phyloP scores from a whole-genome alignment of 2,113 vertebrate species.

The Psilopogon haemacephalus region DNA sequence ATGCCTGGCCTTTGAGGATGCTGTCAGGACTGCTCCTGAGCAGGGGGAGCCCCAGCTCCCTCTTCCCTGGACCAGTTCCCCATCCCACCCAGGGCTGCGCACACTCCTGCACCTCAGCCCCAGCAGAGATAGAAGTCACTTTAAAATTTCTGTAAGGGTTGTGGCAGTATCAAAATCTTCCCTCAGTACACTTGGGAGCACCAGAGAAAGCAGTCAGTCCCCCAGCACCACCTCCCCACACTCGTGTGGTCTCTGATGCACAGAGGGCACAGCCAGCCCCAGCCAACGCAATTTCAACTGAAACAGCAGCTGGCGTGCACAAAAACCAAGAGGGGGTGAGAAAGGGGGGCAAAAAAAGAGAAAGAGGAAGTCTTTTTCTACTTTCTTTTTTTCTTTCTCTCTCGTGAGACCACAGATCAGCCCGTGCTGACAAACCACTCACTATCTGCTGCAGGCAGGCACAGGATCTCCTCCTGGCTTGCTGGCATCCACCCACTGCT shows the following conservation, averaged over 20 bases:
- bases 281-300: neutral
- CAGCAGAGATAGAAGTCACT: fast-evolving
- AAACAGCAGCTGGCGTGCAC: neutral
- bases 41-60: neutral
- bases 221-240: neutral
- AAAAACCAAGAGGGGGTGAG: neutral
- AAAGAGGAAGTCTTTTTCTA: neutral
- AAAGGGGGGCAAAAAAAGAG: neutral
- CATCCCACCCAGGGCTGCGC: fast-evolving
- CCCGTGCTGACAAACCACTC: neutral
- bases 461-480: neutral
- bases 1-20: neutral
- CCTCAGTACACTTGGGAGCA: neutral
- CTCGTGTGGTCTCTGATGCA: neutral
- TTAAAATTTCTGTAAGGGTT: neutral
- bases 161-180: neutral
- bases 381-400: neutral
- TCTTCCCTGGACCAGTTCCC: neutral
- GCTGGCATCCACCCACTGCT: fast-evolving
- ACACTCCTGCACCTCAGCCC: fast-evolving
- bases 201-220: neutral
- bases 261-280: neutral
- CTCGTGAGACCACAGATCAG: constrained; percentile 47
- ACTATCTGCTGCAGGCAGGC: constrained; percentile 52
- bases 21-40: neutral